A percentile compares a stretch with the other conserved stretches of the same genome.
These are phyloP conservation scores for Drosophila navojoa DNA, from an alignment of 1,140 invertebrate genomes.

Conservation along the genomic window DNA sequence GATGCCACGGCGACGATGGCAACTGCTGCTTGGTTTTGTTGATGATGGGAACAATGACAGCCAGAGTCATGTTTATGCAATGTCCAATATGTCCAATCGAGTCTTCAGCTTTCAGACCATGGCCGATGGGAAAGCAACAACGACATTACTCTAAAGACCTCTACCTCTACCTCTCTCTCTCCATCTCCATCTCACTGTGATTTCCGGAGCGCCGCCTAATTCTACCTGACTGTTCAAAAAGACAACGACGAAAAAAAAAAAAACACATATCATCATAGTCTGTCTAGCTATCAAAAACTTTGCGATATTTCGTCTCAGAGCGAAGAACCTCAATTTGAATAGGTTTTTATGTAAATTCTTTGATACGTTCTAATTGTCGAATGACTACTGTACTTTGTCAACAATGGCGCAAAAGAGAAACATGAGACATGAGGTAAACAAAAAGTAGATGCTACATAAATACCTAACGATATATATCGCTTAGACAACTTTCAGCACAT, in stretches of 20 bases:
- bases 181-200: conserved; percentile 8
- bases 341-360: too few species aligned
- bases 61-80: conserved; percentile 55
- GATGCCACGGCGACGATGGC: not conserved
- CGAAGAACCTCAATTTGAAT: too few species aligned
- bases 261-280: conserved; percentile 4
- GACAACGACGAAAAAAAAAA: not conserved
- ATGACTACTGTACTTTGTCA: too few species aligned
- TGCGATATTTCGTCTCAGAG: too few species aligned
- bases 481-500: too few species aligned
- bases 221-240: conserved; percentile 31
- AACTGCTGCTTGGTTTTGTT: conserved; percentile 4
- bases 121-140: conserved; percentile 41
- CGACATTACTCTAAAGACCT: conserved; percentile 18
- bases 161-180: not conserved
- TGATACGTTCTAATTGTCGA: too few species aligned
- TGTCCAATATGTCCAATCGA: conserved; percentile 54
- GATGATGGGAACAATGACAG: conserved; percentile 52
- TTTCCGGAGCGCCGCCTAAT: conserved; percentile 44
- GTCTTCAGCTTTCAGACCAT: conserved; percentile 18
- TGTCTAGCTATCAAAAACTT: not conserved
- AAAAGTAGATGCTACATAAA: too few species aligned
- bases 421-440: too few species aligned
- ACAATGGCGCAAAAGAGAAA: too few species aligned
- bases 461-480: too few species aligned